phyloP scores from a whole-genome alignment of 1,140 invertebrate species.

The Papilio glaucus region DNA sequence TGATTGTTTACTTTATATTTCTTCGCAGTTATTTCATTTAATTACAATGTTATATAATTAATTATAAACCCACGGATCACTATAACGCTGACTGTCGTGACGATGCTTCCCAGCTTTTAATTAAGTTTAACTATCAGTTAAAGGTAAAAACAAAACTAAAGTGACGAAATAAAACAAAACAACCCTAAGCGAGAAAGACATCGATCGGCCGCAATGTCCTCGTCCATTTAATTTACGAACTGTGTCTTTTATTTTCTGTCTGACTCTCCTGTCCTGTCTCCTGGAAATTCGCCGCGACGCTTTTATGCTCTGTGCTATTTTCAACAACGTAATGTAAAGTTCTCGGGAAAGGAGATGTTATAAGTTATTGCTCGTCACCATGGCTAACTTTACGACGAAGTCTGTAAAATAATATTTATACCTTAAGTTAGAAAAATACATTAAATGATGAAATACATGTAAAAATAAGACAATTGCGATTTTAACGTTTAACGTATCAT shows the following conservation, averaged over 20 bases:
- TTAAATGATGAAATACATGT: too few relatives aligned
- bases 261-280: conserved; percentile 62
- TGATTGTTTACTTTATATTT: too few relatives aligned
- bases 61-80: too few relatives aligned
- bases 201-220: conserved; percentile 47
- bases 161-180: conserved; percentile 2
- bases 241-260: conserved; percentile 70
- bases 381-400: conserved; percentile 3
- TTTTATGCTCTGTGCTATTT: conserved; percentile 64
- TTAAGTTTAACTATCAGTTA: background rate
- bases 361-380: conserved; percentile 26
- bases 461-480: too few relatives aligned
- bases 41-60: background rate
- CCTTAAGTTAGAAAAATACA: background rate
- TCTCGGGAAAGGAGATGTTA: conserved; percentile 31
- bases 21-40: too few relatives aligned
- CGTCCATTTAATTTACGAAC: conserved; percentile 63
- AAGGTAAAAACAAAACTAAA: background rate
- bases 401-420: conserved; percentile 39
- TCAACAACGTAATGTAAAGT: conserved; percentile 47
- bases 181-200: conserved; percentile 40
- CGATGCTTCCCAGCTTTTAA: background rate
- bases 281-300: conserved; percentile 71
- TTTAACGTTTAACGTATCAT: too few relatives aligned
- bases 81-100: too few relatives aligned